A percentile compares a stretch with the other conserved stretches of the same genome.
These are phyloP conservation scores for Aphrophora alni DNA, from an alignment of 2,888 invertebrate species.

Conservation along the genomic window DNA sequence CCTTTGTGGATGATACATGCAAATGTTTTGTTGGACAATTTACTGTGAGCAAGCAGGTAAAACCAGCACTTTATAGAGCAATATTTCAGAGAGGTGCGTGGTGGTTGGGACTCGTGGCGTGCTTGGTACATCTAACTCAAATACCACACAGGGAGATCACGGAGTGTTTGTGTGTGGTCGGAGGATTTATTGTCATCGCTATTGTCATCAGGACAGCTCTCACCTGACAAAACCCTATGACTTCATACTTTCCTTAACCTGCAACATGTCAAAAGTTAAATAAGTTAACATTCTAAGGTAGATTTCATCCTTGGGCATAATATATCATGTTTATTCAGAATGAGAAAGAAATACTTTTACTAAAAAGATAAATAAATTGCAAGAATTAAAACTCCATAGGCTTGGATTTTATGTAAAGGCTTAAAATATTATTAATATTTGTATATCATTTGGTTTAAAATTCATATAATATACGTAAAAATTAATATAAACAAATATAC, in stretches of 20 bases:
- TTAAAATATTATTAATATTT: no score
- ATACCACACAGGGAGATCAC: constrained; percentile 5
- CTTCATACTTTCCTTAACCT: not conserved
- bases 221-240: constrained; percentile 1
- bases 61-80: constrained; percentile 2
- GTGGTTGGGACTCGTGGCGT: not conserved
- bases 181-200: not conserved
- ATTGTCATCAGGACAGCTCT: constrained; percentile 2
- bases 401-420: no score
- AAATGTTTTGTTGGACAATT: not conserved
- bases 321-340: no score
- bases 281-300: no score
- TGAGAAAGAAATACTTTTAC: no score
- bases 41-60: not conserved
- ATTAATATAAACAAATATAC: no score
- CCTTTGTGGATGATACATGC: not conserved
- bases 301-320: no score
- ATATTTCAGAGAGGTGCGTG: constrained; percentile 9
- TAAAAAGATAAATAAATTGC: no score
- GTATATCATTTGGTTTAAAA: no score
- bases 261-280: no score
- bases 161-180: not conserved
- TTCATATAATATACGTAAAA: no score
- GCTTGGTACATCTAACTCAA: constrained; percentile 9
- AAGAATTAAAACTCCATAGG: no score